A percentile compares a stretch with the other conserved stretches of the same genome.
These are phyloP conservation scores for Drosophila insularis DNA, from an alignment of 1,140 invertebrate genomes.

Conservation along the genomic window DNA sequence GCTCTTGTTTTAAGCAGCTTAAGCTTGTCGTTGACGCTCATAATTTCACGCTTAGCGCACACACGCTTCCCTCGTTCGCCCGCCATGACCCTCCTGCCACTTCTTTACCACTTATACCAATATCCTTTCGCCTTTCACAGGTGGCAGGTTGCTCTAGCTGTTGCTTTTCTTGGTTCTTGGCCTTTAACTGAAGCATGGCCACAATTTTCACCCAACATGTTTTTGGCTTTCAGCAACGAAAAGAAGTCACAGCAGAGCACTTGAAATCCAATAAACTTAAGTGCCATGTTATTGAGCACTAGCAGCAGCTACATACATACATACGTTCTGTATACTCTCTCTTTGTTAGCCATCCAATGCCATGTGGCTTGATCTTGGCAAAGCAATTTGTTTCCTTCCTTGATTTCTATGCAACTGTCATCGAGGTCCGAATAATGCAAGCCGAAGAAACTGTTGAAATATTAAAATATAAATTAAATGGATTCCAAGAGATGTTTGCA, in stretches of 20 bases:
- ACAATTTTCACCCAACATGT: conserved; percentile 45
- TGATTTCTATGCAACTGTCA: background rate
- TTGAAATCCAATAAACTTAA: conserved; percentile 74
- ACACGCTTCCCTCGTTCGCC: conserved; percentile 42
- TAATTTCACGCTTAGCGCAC: conserved; percentile 73
- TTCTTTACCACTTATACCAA: conserved; percentile 3
- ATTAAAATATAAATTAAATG: no score
- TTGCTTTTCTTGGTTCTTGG: conserved; percentile 31
- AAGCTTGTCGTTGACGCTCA: conserved; percentile 78
- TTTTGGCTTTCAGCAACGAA: conserved; percentile 32
- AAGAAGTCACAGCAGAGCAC: conserved; percentile 36
- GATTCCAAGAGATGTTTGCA: no score
- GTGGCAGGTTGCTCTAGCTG: conserved; percentile 1
- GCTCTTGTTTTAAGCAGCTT: conserved; percentile 77
- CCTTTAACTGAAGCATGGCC: conserved; percentile 40
- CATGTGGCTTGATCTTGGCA: conserved; percentile 3
- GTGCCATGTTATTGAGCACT: conserved; percentile 30
- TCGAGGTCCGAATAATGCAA: background rate
- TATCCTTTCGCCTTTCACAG: background rate
- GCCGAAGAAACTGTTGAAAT: no score
- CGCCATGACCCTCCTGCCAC: background rate
- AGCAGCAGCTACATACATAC: background rate
- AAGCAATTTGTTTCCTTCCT: background rate
- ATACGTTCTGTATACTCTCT: background rate
- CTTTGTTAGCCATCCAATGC: background rate